Conservation (phyloP, 2,888 invertebrate genomes). For the Pristionchus mayeri region DNA sequence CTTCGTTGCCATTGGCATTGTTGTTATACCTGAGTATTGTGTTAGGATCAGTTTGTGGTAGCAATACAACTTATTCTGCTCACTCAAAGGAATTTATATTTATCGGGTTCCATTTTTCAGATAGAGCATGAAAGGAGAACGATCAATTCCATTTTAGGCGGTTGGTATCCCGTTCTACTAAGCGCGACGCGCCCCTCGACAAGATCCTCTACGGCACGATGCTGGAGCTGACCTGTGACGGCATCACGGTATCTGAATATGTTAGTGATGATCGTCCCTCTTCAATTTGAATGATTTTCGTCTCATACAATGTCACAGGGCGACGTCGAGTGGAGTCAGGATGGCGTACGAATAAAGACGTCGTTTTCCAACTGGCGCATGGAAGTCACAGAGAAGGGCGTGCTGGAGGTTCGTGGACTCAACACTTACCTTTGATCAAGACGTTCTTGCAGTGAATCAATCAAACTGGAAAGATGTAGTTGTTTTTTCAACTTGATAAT, state of each 20-base stretch:
- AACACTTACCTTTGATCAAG: too few species aligned
- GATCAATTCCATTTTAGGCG: neutral
- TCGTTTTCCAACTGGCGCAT: slow-evolving; percentile 18
- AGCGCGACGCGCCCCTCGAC: neutral
- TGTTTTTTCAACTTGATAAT: too few species aligned
- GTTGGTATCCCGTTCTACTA: neutral
- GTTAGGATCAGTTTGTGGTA: too few species aligned
- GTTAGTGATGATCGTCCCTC: neutral
- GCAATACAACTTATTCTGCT: too few species aligned
- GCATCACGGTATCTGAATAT: neutral
- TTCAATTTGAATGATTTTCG: neutral
- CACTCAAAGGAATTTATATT: too few species aligned
- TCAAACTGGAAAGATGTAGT: too few species aligned
- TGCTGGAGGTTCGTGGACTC: slow-evolving; percentile 10
- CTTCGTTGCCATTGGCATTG: too few species aligned
- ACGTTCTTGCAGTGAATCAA: too few species aligned
- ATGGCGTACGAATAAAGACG: neutral
- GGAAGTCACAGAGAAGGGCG: slow-evolving; percentile 30
- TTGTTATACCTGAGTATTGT: too few species aligned
- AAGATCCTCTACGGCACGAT: slow-evolving; percentile 21
- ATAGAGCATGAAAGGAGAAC: too few species aligned
- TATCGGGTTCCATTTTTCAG: too few species aligned
- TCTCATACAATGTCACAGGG: neutral
- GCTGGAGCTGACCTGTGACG: slow-evolving; percentile 20
- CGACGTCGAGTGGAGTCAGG: slow-evolving; percentile 1